A percentile compares a stretch with the other conserved stretches of the same genome.
Conservation (phyloP, 2,888 invertebrate species). For the Eristalis pertinax region DNA sequence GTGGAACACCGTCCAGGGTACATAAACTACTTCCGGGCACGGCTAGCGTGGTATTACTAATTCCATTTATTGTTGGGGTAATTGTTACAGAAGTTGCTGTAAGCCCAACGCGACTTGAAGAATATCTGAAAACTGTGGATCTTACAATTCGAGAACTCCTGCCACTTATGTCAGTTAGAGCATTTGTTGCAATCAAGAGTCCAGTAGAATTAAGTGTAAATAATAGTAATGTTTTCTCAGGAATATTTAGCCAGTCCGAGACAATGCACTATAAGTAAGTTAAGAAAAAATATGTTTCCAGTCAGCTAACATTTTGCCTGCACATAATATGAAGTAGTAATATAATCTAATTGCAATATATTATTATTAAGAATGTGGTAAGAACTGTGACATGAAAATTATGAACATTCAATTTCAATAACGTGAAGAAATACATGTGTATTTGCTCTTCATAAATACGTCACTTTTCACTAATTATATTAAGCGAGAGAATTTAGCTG, state of each 20-base stretch:
- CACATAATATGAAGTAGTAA: no score
- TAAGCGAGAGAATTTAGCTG: background rate
- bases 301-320: no score
- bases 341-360: no score
- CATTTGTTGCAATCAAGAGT: conserved; percentile 81
- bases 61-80: conserved; percentile 59
- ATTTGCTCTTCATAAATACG: background rate
- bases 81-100: conserved; percentile 57
- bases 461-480: background rate
- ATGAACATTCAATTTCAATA: no score
- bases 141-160: conserved; percentile 37
- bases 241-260: conserved; percentile 80
- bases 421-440: conserved; percentile 79
- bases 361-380: no score
- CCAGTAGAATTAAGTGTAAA: conserved; percentile 81
- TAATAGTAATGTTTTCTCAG: conserved; percentile 79
- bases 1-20: conserved; percentile 79
- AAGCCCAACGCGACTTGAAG: conserved; percentile 2
- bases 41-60: conserved; percentile 74
- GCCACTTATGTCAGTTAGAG: conserved; percentile 79
- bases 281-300: background rate
- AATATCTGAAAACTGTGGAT: conserved; percentile 47
- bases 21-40: conserved; percentile 79
- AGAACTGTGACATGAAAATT: background rate
- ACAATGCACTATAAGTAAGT: conserved; percentile 77